A percentile compares a stretch with the other conserved stretches of the same genome.
These are phyloP conservation scores for Drosophila nebulosa DNA, from an alignment of 1,140 invertebrate species.

Conservation along the genomic window DNA sequence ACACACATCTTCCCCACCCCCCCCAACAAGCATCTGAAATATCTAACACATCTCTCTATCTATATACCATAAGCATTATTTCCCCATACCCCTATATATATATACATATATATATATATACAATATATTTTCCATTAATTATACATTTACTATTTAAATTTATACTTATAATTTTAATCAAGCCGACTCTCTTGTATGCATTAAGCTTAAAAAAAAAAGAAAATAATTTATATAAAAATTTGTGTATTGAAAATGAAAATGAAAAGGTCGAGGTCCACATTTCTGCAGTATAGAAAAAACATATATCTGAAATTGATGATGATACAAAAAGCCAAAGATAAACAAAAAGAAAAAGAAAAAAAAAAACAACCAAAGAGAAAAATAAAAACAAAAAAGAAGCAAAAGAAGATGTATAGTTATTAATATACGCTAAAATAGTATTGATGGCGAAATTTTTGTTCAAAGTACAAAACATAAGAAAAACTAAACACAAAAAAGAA, in stretches of 20 bases:
- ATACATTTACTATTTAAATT: conserved; percentile 27
- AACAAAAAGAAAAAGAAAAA: neutral
- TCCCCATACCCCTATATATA: no score
- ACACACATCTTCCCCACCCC: neutral
- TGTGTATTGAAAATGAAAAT: conserved; percentile 65
- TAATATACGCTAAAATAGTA: conserved; percentile 77
- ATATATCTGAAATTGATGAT: conserved; percentile 69
- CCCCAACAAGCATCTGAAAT: neutral
- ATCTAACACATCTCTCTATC: conserved; percentile 19
- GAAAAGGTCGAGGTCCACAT: conserved; percentile 81
- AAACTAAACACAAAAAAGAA: conserved; percentile 6
- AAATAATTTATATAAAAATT: conserved; percentile 61
- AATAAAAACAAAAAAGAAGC: neutral
- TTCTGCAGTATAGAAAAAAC: conserved; percentile 76
- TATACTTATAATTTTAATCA: conserved; percentile 50
- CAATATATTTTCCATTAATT: conserved; percentile 22
- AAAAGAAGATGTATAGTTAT: conserved; percentile 71
- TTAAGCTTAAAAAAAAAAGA: conserved; percentile 66
- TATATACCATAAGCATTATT: conserved; percentile 18
- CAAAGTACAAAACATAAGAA: conserved; percentile 68
- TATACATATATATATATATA: neutral
- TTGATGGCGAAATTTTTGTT: conserved; percentile 81
- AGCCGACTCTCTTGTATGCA: conserved; percentile 80
- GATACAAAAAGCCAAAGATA: no score
- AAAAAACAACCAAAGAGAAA: neutral